Evolutionary conservation across 2,888 invertebrate species (phyloP), one percentile per base, ranked within the genome.

Genomic region (Masnerella sp.): DNA sequence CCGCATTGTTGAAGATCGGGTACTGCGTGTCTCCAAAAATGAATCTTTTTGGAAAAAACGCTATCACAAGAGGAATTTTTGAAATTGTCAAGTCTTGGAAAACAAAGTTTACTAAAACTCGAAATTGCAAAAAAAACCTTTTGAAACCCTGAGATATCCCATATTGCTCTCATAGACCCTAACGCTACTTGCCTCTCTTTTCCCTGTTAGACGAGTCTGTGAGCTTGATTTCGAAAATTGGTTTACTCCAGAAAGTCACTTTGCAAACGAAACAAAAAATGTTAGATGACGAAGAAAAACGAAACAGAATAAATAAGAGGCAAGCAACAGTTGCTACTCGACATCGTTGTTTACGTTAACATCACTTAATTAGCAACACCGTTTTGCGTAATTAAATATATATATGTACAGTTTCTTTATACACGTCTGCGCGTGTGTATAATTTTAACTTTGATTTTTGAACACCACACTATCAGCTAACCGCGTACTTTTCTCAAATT

Each of bases 351-450:
- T 64, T 28, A 61, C 22, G 32, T 54, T 70, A 70, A 36, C 56
- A 70, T 70, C 70, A 70, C 70, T 70, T 61, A 7, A 49, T 56
- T 58, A 58, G 69, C 69, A 69, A 59, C 69, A 69, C 69, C 69
- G 61, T 52, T 69, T 69, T 32, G 47, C 47, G 58, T 36, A 43
- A 11, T 20, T 58, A 59, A 18, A 32, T 70, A 64, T 58, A n/a
- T n/a, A 64, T 70, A 70, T 70, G 51, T 58, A 70, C 70, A 71
- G 51, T 70, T 61, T n/a, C n/a, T 30, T 43, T 68, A 15, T 52
- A 64, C 43, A 51, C 62, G 38, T 51, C 18, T 22, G 22, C 7
- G 22, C 7, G 22, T 3, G 22, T 30, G n/a, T 30, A 30, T 30
- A 30, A 9, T 2, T 9, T 8, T 30, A 47, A 22, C 38, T 45